Conservation (phyloP, 2,888 invertebrate genomes). For the Nowickia ferox region DNA sequence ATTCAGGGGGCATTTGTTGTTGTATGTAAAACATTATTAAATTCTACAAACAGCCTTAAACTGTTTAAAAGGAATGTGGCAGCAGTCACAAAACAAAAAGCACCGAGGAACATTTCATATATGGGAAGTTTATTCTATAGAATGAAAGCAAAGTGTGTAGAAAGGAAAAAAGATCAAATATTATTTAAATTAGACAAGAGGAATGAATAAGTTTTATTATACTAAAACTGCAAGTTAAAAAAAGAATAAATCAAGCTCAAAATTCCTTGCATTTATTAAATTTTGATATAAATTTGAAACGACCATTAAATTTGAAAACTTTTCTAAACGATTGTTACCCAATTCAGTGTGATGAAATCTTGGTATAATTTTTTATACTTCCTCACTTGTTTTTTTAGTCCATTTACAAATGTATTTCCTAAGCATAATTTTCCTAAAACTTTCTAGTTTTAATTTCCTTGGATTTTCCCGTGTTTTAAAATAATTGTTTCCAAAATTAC, state of each 20-base stretch:
- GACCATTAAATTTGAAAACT: neutral
- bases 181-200: conserved; percentile 25
- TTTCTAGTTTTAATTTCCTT: no score
- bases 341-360: no score
- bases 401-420: neutral
- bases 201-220: conserved; percentile 5
- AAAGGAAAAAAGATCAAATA: conserved; percentile 19
- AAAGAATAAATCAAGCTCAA: neutral
- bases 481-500: no score
- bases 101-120: neutral
- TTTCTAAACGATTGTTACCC: no score
- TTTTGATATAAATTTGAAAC: neutral
- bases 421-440: no score
- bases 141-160: neutral
- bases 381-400: no score
- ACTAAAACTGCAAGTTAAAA: neutral
- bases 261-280: no score
- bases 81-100: conserved; percentile 23
- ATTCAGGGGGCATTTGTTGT: neutral
- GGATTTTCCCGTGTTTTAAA: no score
- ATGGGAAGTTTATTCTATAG: neutral
- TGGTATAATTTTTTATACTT: no score
- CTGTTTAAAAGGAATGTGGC: conserved; percentile 45
- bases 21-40: conserved; percentile 48
- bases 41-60: conserved; percentile 63